A percentile compares a stretch with the other conserved stretches of the same genome.
Evolutionary conservation across 1,140 invertebrate genomes (phyloP).

Genomic region (Eriosoma lanigerum): DNA sequence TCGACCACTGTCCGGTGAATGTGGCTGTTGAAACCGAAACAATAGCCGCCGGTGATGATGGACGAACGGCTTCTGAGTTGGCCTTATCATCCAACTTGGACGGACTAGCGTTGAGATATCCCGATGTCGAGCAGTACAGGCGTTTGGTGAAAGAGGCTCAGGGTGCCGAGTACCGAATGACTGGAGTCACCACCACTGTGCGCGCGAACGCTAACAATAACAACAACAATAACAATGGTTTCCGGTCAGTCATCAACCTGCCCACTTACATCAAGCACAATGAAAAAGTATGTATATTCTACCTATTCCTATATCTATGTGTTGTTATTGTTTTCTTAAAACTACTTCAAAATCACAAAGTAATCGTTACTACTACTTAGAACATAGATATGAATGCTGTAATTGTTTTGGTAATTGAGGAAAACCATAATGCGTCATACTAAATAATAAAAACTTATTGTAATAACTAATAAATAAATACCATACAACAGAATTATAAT

Average conservation of each 20-base stretch:
- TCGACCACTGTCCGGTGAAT: slow-evolving; percentile 6
- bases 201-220: slow-evolving; percentile 52
- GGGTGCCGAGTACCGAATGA: slow-evolving; percentile 58
- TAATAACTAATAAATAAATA: too few relatives aligned
- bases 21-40: neutral
- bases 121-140: slow-evolving; percentile 7
- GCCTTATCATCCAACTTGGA: neutral
- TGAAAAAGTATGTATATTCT: slow-evolving; percentile 62
- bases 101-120: neutral
- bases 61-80: neutral
- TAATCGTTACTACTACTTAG: too few relatives aligned
- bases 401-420: too few relatives aligned
- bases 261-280: slow-evolving; percentile 80
- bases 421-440: too few relatives aligned
- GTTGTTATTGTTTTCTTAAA: too few relatives aligned
- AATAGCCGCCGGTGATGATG: neutral
- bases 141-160: slow-evolving; percentile 57
- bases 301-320: too few relatives aligned
- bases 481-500: too few relatives aligned
- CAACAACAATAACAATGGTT: slow-evolving; percentile 57
- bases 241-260: slow-evolving; percentile 76
- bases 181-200: slow-evolving; percentile 56
- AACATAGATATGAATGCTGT: too few relatives aligned
- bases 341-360: too few relatives aligned
- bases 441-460: too few relatives aligned